Base-by-base conservation (phyloP, 2,888 invertebrate genomes). In the Nymphalis c-album region DNA sequence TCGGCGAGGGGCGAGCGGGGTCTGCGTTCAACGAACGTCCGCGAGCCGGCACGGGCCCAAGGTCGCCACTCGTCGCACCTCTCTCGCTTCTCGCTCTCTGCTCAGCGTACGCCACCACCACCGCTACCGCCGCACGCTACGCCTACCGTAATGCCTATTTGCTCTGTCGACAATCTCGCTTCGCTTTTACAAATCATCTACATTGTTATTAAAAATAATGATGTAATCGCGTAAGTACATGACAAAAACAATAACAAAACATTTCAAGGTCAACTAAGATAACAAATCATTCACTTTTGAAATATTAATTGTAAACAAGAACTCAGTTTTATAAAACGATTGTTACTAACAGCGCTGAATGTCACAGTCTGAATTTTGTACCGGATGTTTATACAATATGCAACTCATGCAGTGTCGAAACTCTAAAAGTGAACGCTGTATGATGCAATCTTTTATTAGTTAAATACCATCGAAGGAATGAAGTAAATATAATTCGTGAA, bases 21-120 rank as follows among this genome's bases (percentile, higher is more conserved):
- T 75, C 76, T 77, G 80, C 80, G 81, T 90, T 91, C 91, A 91
- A 91, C 90, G 91, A 92, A 91, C 91, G 91, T 91, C 91, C 91
- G 91, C 91, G 91, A 82, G 80, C 86, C 84, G 85, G 83, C 87
- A 81, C 86, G 83, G 83, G 82, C 89, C 86, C 91, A 91, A 91
- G 91, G 91, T 91, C 91, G 91, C 85, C 82, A 90, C 91, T 91
- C 91, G 89, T 84, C 82, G 86, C 87, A 84, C 68, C 75, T 77
- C 78, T 74, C 77, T 73, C 73, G 75, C 72, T 55, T 13, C 46
- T n/a, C 47, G 35, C 20, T 10, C 64, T 59, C 46, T 60, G 67
- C 82, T 85, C 81, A 83, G 83, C 84, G 81, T 78, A 81, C 76
- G 70, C 76, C 76, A 73, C 79, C 74, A 69, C 73, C 74, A 75